Percentiles rank a stretch among this genome's conserved stretches.
Conservation (phyloP, 2,797 vertebrate genomes). For the Coreius guichenoti region DNA sequence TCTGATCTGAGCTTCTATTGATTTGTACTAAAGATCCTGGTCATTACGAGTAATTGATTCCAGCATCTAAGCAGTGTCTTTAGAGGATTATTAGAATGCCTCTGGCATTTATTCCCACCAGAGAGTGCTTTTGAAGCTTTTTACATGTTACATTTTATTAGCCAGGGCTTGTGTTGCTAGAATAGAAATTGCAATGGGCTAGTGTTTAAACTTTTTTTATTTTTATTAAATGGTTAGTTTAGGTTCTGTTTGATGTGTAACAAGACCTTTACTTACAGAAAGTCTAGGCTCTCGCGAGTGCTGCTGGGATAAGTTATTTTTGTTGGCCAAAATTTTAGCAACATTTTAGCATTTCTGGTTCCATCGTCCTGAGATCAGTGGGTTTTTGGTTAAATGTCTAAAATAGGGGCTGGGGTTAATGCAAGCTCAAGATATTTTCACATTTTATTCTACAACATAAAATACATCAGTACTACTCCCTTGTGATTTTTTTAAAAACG, state of each 20-base stretch:
- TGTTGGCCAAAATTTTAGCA: not conserved
- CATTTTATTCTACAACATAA: not conserved
- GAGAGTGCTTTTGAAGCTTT: slow-evolving; percentile 52
- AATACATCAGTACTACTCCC: not conserved
- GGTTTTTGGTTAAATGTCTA: not conserved
- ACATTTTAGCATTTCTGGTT: not conserved
- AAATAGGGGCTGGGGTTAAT: not conserved
- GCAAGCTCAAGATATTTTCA: not conserved
- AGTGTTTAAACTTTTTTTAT: not conserved
- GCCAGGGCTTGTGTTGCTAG: slow-evolving; percentile 62
- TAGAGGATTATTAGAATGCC: slow-evolving; percentile 57
- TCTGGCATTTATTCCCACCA: slow-evolving; percentile 48
- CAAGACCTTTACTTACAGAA: not conserved
- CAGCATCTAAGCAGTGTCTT: slow-evolving; percentile 60
- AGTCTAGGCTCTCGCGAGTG: not conserved
- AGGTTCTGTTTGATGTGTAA: not conserved
- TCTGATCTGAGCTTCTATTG: slow-evolving; percentile 67
- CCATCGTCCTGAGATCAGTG: not conserved
- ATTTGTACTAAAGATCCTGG: slow-evolving; percentile 65
- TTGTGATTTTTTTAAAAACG: not conserved
- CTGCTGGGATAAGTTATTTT: not conserved
- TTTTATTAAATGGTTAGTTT: not conserved
- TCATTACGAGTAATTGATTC: slow-evolving; percentile 66
- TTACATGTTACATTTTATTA: slow-evolving; percentile 17
- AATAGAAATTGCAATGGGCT: slow-evolving; percentile 8